Conservation (phyloP, 2,113 vertebrate species). For the Paedocypris sp. region DNA sequence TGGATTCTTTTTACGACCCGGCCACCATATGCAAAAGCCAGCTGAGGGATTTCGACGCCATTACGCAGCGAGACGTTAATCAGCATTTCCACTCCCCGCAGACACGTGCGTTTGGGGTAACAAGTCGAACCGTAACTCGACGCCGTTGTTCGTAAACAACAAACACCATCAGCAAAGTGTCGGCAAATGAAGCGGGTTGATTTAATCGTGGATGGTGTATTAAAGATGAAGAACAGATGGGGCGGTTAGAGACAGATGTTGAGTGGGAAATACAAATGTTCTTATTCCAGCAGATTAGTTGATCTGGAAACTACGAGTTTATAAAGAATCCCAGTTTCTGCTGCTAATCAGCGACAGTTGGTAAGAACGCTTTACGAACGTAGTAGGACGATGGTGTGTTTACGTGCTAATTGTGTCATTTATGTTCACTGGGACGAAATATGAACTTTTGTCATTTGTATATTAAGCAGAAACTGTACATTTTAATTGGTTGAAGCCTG, state of each 20-base stretch:
- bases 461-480: no score
- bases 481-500: no score
- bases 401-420: no score
- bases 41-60: slow-evolving; percentile 3
- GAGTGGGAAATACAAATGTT: not conserved
- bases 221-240: slow-evolving; percentile 3
- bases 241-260: not conserved
- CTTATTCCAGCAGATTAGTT: not conserved
- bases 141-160: not conserved
- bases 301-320: not conserved
- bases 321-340: not conserved
- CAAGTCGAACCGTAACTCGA: not conserved
- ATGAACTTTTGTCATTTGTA: no score
- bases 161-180: not conserved
- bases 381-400: no score
- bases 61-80: slow-evolving; percentile 16
- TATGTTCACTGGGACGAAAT: no score
- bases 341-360: not conserved
- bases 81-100: slow-evolving; percentile 1
- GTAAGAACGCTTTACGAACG: no score
- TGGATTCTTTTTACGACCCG: not conserved
- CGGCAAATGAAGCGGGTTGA: not conserved
- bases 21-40: not conserved
- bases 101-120: not conserved
- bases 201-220: not conserved